A percentile compares a stretch with the other conserved stretches of the same genome.
Conservation (phyloP, 2,113 vertebrate species). For the Brachyistius frenatus region DNA sequence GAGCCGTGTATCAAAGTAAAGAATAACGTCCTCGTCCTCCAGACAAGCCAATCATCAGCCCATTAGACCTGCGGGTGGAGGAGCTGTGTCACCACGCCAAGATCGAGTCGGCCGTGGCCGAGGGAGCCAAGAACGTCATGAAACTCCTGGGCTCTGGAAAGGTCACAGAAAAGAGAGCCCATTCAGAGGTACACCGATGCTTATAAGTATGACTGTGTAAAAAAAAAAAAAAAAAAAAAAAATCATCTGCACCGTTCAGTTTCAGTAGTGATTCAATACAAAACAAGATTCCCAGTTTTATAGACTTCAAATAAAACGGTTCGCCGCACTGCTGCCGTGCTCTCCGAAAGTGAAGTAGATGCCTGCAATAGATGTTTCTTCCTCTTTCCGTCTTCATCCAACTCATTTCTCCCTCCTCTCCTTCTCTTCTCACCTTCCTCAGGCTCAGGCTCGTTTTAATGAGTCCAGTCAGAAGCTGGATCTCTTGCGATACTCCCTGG, state of each 20-base stretch:
- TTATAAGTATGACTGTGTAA: neutral
- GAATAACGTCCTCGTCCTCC: neutral
- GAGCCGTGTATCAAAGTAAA: neutral
- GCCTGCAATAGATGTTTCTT: conserved; percentile 17
- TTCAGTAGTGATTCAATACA: neutral
- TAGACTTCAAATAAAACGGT: neutral
- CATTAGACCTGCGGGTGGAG: conserved; percentile 97
- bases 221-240: no score
- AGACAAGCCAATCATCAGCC: conserved; percentile 97
- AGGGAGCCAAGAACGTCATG: conserved; percentile 99
- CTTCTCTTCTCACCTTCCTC: neutral
- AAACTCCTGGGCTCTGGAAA: conserved; percentile 97
- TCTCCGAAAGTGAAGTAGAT: conserved; percentile 22
- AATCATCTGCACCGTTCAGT: neutral
- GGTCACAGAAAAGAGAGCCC: conserved; percentile 96
- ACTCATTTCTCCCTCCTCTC: neutral
- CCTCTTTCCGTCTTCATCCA: neutral
- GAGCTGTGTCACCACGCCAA: conserved; percentile 97
- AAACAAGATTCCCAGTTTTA: neutral
- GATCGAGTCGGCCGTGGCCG: conserved; percentile 98
- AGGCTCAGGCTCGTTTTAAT: conserved; percentile 96
- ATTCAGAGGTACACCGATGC: conserved; percentile 90
- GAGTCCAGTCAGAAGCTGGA: conserved; percentile 99
- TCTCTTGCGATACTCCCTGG: conserved; percentile 95
- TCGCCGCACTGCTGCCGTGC: conserved; percentile 4